A percentile compares a stretch with the other conserved stretches of the same genome.
Evolutionary conservation across 37 sponge, comb jelly and placozoan species (phyloP).

Genomic region (Mnemiopsis leidyi): DNA sequence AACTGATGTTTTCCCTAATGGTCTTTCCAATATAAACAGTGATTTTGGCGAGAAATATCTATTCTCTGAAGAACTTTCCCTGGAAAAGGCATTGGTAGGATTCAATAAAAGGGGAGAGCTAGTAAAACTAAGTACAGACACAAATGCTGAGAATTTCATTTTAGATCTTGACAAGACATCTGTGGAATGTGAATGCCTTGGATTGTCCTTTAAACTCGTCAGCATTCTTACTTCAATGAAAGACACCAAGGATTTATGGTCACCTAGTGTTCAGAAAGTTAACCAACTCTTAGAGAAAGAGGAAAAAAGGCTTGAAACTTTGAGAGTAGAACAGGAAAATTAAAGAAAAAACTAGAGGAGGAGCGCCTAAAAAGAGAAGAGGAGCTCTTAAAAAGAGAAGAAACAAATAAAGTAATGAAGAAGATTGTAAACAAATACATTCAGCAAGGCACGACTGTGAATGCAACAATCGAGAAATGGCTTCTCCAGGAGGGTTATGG

Average conservation of each 20-base stretch:
- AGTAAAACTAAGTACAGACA: neutral
- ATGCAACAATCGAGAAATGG: neutral
- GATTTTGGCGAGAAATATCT: no score
- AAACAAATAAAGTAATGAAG: no score
- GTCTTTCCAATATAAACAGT: no score
- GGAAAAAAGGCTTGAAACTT: neutral
- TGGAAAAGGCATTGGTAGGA: neutral
- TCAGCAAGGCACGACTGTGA: neutral
- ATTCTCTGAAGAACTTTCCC: no score
- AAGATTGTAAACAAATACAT: neutral
- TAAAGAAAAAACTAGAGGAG: neutral
- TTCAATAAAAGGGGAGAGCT: neutral
- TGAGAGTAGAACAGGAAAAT: neutral
- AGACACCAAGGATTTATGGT: neutral
- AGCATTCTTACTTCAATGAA: neutral
- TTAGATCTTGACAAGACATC: neutral
- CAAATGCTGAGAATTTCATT: neutral
- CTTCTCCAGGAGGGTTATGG: neutral
- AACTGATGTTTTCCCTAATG: no score
- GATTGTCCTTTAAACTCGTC: neutral
- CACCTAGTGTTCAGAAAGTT: neutral
- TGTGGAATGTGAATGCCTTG: neutral
- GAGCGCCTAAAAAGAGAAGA: neutral
- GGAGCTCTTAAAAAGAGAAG: neutral
- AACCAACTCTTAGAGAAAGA: neutral